Evolutionary conservation across 2,797 vertebrate species (phyloP), one percentile per base, ranked within the genome.

Genomic region (Ciconia nigra): DNA sequence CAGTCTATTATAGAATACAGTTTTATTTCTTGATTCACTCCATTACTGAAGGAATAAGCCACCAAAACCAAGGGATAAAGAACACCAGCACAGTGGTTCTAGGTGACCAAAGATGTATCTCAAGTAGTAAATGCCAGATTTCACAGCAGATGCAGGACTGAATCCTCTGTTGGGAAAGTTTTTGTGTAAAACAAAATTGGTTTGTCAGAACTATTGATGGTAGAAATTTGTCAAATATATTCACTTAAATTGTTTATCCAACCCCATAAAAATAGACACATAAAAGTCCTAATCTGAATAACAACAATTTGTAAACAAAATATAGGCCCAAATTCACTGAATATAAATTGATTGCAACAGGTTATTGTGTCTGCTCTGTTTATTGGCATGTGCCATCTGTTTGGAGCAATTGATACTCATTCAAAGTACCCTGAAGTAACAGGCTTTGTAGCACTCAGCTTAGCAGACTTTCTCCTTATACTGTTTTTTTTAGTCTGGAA

Each of bases 401-500:
- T 79, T 47, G 92, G 44, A 89, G 62, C 55, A 15, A 67, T 22
- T 51, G 31, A 59, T 49, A 47, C 37, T 33, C 41, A 16, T 62
- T 89, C 3, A 8, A 63, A 69, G 51, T 39, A 76, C 69, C 29
- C 29, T 55, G 70, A 84, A 83, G 41, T 87, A 47, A 58, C 22
- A 31, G 47, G 18, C 33, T 89, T 71, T 82, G 76, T 55, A 80
- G 29, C 24, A 2, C 72, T 80, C 57, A n/a, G 19, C 6, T 69
- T 59, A 21, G 61, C 85, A 67, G 69, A 26, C 52, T 41, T 82
- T 92, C 59, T 90, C 65, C 72, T 81, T 83, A 15, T 62, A 13
- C 70, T 33, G 66, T 93, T 96, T 96, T 92, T 95, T 96, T 98
- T 96, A 98, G 84, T 96, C 80, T 97, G 97, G 94, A 95, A 97